Percentiles rank a stretch among this genome's conserved stretches.
Conservation (phyloP, 2,113 vertebrate species). For the Anseranas semipalmata region DNA sequence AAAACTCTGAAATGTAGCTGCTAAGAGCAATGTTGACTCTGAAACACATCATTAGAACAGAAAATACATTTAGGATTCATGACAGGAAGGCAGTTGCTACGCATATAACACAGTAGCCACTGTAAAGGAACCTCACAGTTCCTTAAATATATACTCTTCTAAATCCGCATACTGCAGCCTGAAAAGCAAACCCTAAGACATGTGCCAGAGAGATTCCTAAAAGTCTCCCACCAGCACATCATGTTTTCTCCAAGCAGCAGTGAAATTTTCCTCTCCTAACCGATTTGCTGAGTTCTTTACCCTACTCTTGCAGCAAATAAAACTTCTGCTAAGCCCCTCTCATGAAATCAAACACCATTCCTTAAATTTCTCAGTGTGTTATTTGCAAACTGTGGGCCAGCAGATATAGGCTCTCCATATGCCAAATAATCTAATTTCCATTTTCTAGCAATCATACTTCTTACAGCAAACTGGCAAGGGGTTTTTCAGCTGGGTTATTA, state of each 20-base stretch:
- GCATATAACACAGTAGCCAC: neutral
- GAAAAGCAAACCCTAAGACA: neutral
- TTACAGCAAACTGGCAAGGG: neutral
- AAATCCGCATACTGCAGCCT: neutral
- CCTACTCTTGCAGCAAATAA: neutral
- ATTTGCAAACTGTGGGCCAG: neutral
- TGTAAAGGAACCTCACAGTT: neutral
- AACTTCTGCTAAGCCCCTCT: neutral
- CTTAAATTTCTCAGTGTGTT: neutral
- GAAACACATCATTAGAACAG: neutral
- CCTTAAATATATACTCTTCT: neutral
- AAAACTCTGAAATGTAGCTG: neutral
- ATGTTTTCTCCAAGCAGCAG: fast-evolving
- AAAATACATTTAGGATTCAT: conserved; percentile 6
- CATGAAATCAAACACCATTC: neutral
- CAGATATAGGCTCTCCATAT: neutral
- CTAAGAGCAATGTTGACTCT: neutral
- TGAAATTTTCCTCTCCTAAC: neutral
- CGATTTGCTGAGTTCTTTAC: fast-evolving
- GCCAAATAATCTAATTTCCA: conserved; percentile 13
- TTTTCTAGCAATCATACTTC: conserved; percentile 20
- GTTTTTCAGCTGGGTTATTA: neutral
- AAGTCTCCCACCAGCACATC: neutral
- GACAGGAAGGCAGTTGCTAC: neutral
- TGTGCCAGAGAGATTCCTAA: neutral